phyloP scores from a whole-genome alignment of 35 echinoderm and acorn worm genomes.

The Anneissia japonica region DNA sequence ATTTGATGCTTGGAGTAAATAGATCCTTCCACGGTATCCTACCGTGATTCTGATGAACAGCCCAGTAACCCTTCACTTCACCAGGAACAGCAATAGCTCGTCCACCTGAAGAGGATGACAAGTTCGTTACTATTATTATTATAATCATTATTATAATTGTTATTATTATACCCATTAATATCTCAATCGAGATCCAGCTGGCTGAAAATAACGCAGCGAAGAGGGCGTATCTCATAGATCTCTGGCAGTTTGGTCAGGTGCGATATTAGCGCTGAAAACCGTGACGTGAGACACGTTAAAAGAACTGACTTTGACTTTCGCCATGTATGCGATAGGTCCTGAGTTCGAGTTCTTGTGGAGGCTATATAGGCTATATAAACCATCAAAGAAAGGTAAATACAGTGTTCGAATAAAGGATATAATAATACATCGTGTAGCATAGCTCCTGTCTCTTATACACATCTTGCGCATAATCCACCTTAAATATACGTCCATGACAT shows the following conservation, averaged over 20 bases:
- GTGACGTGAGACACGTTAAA: neutral
- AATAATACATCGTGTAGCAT: neutral
- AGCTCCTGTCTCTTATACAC: neutral
- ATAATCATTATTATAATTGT: no score
- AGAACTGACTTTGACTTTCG: no score
- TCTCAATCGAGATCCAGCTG: neutral
- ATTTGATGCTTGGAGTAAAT: conserved; percentile 13
- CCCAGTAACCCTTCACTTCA: conserved; percentile 30
- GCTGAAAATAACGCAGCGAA: neutral
- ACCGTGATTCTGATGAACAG: conserved; percentile 19
- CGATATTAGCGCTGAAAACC: neutral
- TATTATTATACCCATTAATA: no score
- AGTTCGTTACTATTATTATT: no score
- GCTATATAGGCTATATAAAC: no score
- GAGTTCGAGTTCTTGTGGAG: no score
- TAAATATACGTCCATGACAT: neutral
- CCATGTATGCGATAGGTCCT: no score
- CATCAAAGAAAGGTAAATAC: neutral
- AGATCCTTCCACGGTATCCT: conserved; percentile 26
- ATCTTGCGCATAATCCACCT: neutral
- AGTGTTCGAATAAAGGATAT: neutral
- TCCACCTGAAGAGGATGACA: neutral
- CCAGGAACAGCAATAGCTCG: conserved; percentile 38
- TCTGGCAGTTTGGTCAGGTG: neutral
- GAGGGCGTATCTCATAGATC: neutral